Conservation (phyloP, 2,113 vertebrate species). For the Dicaeum eximium region DNA sequence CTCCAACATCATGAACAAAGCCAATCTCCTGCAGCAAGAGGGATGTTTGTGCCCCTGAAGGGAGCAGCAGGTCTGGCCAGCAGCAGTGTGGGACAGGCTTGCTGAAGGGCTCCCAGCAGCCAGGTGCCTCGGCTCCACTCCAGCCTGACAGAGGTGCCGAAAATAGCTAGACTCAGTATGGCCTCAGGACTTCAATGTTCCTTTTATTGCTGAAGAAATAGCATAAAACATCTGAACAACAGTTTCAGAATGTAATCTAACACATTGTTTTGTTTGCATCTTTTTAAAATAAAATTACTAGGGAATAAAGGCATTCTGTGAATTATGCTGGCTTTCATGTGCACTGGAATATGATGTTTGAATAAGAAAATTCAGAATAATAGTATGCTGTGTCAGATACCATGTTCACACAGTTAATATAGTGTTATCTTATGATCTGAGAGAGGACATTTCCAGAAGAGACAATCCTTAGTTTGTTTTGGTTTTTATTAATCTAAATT, state of each 20-base stretch:
- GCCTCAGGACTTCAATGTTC: constrained; percentile 9
- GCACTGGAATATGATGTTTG: neutral
- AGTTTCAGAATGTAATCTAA: constrained; percentile 42
- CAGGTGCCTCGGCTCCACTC: constrained; percentile 26
- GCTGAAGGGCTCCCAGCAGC: neutral
- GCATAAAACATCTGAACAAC: constrained; percentile 24
- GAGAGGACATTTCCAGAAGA: neutral
- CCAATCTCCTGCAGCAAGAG: neutral
- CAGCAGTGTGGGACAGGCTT: neutral
- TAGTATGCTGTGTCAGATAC: neutral
- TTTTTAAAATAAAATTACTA: constrained; percentile 35
- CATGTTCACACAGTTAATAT: neutral
- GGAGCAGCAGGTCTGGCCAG: neutral
- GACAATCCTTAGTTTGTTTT: neutral
- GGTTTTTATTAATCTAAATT: neutral
- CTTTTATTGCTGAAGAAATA: constrained; percentile 13
- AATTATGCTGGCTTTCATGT: constrained; percentile 15
- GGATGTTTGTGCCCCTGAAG: neutral
- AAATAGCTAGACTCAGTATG: constrained; percentile 1
- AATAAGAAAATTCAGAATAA: constrained; percentile 1
- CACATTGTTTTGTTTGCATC: constrained; percentile 40
- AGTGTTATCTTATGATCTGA: neutral
- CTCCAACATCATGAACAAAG: neutral
- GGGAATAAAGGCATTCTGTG: neutral
- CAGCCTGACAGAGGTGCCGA: neutral